A percentile compares a stretch with the other conserved stretches of the same genome.
phyloP scores from a whole-genome alignment of 2,888 invertebrate genomes.

The Diploptera punctata region DNA sequence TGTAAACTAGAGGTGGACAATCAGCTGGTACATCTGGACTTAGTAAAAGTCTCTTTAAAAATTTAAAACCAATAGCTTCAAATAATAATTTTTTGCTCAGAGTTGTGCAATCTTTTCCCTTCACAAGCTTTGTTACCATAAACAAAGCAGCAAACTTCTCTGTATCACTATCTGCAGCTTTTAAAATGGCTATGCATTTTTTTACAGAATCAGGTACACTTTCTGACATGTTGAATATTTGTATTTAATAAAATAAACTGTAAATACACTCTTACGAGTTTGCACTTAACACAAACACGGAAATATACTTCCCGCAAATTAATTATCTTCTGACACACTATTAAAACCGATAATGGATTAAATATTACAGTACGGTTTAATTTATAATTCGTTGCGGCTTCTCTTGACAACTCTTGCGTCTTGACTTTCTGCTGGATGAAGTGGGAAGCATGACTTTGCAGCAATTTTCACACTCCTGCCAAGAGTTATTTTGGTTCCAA shows the following conservation, averaged over 20 bases:
- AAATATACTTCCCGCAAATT: too few relatives aligned
- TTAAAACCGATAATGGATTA: too few relatives aligned
- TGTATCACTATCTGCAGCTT: constrained; percentile 82
- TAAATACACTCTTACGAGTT: too few relatives aligned
- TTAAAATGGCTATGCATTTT: constrained; percentile 82
- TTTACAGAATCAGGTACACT: constrained; percentile 75
- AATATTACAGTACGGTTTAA: too few relatives aligned
- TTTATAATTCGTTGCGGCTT: neutral
- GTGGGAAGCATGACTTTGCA: neutral
- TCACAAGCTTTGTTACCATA: constrained; percentile 89
- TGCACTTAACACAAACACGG: too few relatives aligned
- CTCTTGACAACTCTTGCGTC: neutral
- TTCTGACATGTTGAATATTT: constrained; percentile 7
- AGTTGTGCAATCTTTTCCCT: constrained; percentile 79
- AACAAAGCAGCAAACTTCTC: constrained; percentile 92
- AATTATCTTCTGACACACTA: too few relatives aligned
- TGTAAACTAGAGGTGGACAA: constrained; percentile 88
- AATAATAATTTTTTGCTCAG: constrained; percentile 78
- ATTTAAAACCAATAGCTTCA: constrained; percentile 88
- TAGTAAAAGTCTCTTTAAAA: constrained; percentile 79
- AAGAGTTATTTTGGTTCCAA: constrained; percentile 35
- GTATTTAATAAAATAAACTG: neutral
- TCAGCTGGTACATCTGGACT: constrained; percentile 81
- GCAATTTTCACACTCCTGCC: constrained; percentile 28
- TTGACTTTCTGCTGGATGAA: neutral